Evolutionary conservation across 2,888 invertebrate species (phyloP), one percentile per base, ranked within the genome.

Genomic region (Euzophera pinguis): DNA sequence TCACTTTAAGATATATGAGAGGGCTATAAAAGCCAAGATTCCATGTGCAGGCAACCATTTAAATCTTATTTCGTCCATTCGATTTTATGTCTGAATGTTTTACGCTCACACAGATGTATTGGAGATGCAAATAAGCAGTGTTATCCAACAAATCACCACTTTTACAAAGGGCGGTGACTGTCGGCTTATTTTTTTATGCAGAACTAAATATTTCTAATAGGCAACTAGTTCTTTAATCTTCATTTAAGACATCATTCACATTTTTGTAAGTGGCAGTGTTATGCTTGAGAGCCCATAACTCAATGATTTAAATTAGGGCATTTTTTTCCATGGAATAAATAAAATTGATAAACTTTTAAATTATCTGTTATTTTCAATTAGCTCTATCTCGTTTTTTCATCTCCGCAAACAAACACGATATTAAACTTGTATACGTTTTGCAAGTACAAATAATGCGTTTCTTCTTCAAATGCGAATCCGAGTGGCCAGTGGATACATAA

Each of bases 111-210:
- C 65, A 64, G 73, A 83, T 76, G 75, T 81, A 78, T 83, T 71
- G 78, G 69, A 67, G 70, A 79, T 84, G 81, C 83, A 83, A 86
- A 85, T 85, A 81, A 79, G 80, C 76, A 66, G 72, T 78, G 78
- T 83, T 78, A 75, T 76, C 71, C 60, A 71, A 70, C 83, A 81
- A 84, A 84, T 81, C 83, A 78, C 71, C 63, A 63, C 59, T 78
- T 81, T 77, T 38, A 7, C 13, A 1, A 13, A 76, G 76, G 69
- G 72, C 67, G 66, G 69, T 68, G 66, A 72, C 70, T 65, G 74
- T n/a, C 71, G 64, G 72, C 74, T 75, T 22, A n/a, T n/a, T 22
- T 22, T 22, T 22, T 22, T 5, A 22, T 22, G 5, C 22, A 22
- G 2, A 22, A 22, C 5, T 22, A 5, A 22, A 22, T 22, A 22